Evolutionary conservation across 2,113 vertebrate species (phyloP).

Genomic region (Mugil cephalus): DNA sequence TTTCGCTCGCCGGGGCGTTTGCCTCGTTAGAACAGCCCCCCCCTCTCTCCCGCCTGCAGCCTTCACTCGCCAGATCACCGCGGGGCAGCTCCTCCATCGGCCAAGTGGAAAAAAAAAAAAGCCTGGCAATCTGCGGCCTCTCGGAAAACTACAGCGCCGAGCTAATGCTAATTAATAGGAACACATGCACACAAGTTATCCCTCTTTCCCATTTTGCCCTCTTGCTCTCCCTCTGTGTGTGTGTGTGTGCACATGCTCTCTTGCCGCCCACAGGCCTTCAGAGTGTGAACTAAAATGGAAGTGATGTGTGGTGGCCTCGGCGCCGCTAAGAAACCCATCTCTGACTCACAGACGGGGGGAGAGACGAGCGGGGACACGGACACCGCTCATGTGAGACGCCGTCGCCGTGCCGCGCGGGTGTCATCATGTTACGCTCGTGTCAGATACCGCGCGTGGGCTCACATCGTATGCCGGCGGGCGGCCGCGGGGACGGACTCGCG

Average conservation of each 20-base stretch:
- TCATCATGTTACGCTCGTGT: conserved; percentile 28
- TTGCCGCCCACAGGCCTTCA: conserved; percentile 56
- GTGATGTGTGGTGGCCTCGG: conserved; percentile 63
- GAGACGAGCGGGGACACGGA: conserved; percentile 52
- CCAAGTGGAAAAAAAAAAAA: conserved; percentile 45
- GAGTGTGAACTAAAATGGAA: conserved; percentile 63
- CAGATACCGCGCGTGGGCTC: conserved; percentile 19
- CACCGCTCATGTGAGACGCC: conserved; percentile 30
- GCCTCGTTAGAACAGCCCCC: conserved; percentile 40
- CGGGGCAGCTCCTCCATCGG: conserved; percentile 32
- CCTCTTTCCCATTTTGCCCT: conserved; percentile 29
- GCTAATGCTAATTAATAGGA: conserved; percentile 57
- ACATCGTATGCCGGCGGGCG: conserved; percentile 30
- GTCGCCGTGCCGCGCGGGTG: conserved; percentile 6
- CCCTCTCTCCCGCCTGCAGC: conserved; percentile 34
- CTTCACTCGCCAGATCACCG: conserved; percentile 39
- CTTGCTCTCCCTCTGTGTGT: conserved; percentile 3
- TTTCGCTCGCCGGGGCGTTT: conserved; percentile 25
- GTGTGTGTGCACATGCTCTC: conserved; percentile 6
- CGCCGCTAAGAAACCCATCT: conserved; percentile 38
- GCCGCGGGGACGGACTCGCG: conserved; percentile 22
- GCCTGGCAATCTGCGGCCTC: conserved; percentile 49
- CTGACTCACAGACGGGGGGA: conserved; percentile 56
- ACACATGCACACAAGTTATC: background rate
- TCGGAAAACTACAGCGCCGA: conserved; percentile 21